phyloP scores from a whole-genome alignment of 2,113 vertebrate species.

The Phyllostomus discolor region DNA sequence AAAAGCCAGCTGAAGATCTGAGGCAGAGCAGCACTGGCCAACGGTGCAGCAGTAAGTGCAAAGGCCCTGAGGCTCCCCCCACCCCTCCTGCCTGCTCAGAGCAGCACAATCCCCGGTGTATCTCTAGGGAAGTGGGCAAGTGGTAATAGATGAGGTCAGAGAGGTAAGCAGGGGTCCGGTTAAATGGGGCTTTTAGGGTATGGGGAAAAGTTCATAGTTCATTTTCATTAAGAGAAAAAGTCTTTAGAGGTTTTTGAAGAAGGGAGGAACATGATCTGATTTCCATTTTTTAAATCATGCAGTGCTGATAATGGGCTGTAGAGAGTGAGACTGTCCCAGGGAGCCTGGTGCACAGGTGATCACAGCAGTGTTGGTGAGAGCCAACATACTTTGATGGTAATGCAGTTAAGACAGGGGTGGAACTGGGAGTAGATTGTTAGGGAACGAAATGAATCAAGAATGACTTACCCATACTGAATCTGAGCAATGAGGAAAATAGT shows the following conservation, averaged over 20 bases:
- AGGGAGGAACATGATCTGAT: not conserved
- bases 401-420: not conserved
- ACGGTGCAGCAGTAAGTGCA: not conserved
- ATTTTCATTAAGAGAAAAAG: conserved; percentile 28
- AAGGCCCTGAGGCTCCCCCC: not conserved
- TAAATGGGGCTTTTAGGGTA: not conserved
- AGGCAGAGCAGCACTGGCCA: not conserved
- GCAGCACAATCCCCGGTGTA: not conserved
- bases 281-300: conserved; percentile 9
- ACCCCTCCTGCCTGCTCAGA: not conserved
- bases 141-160: not conserved
- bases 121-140: not conserved
- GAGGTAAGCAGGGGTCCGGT: not conserved
- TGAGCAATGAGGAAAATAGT: not conserved
- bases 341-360: not conserved
- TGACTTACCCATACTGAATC: not conserved
- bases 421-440: not conserved
- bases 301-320: not conserved
- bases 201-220: not conserved
- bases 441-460: not conserved
- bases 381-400: not conserved
- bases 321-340: not conserved
- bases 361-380: not conserved
- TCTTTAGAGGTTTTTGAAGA: not conserved
- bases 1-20: not conserved